Evolutionary conservation across 37 sponge, comb jelly and placozoan species (phyloP).

Genomic region (Aplysina aerophoba): DNA sequence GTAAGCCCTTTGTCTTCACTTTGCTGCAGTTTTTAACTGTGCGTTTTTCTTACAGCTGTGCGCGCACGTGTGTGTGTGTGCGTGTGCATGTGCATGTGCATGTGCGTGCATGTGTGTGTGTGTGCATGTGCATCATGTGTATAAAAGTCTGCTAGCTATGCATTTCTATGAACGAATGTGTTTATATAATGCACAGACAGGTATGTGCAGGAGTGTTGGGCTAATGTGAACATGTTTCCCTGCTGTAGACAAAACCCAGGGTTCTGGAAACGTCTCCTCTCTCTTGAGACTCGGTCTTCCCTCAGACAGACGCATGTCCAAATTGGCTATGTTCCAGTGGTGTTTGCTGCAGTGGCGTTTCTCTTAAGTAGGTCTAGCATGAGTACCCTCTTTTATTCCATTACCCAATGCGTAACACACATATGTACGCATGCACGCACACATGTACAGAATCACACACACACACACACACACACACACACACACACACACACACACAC

Average conservation of each 20-base stretch:
- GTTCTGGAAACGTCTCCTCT: constrained; percentile 62
- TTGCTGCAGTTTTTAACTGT: too few species aligned
- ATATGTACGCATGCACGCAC: too few species aligned
- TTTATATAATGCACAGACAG: neutral
- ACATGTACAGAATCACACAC: too few species aligned
- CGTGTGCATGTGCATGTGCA: constrained; percentile 1
- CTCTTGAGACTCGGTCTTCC: constrained; percentile 74
- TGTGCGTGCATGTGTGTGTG: constrained; percentile 29
- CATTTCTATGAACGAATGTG: neutral
- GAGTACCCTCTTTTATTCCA: neutral
- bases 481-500: too few species aligned
- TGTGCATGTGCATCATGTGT: neutral
- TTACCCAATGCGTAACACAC: too few species aligned
- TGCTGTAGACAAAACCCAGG: constrained; percentile 71
- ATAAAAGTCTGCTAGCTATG: neutral
- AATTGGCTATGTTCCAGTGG: constrained; percentile 79
- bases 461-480: too few species aligned
- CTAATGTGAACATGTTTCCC: too few species aligned
- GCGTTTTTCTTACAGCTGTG: constrained; percentile 29
- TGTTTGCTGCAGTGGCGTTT: constrained; percentile 64
- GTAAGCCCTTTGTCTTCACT: constrained; percentile 4
- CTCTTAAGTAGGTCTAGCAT: constrained; percentile 57
- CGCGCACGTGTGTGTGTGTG: neutral
- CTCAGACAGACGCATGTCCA: constrained; percentile 64
- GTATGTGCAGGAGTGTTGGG: too few species aligned